phyloP scores from a whole-genome alignment of 2,888 invertebrate species.

The Lacanobia wlatinum region DNA sequence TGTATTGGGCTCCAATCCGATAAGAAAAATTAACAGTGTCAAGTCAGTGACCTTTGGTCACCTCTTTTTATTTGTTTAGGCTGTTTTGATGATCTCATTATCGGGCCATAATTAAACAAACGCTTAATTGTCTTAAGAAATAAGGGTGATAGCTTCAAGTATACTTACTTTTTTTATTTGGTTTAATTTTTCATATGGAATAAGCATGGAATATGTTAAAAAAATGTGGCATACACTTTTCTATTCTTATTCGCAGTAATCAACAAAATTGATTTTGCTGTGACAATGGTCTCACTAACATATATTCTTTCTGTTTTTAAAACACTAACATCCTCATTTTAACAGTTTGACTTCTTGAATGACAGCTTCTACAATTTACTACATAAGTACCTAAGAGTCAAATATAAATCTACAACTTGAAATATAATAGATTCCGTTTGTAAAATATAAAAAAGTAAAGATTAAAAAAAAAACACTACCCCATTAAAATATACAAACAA shows the following conservation, averaged over 20 bases:
- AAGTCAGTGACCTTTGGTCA: constrained; percentile 52
- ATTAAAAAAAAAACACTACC: no score
- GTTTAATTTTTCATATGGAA: not conserved
- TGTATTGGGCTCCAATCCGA: constrained; percentile 22
- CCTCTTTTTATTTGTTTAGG: constrained; percentile 52
- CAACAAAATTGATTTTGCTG: not conserved
- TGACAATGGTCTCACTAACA: no score
- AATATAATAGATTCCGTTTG: not conserved
- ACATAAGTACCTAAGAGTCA: no score
- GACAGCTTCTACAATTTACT: not conserved
- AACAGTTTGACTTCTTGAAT: not conserved
- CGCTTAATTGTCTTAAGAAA: constrained; percentile 34
- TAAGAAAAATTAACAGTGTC: constrained; percentile 39
- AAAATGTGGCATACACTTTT: no score
- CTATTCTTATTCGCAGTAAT: not conserved
- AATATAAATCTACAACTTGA: not conserved
- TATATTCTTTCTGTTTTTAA: not conserved
- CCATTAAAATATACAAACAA: no score
- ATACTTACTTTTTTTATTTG: not conserved
- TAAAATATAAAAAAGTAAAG: no score
- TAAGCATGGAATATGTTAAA: not conserved
- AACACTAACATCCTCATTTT: not conserved
- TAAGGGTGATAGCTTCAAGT: constrained; percentile 42
- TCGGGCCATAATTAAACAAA: constrained; percentile 51
- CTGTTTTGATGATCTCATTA: constrained; percentile 53